Evolutionary conservation across 2,888 invertebrate species (phyloP).

Genomic region (Pharmacophagus antenor): DNA sequence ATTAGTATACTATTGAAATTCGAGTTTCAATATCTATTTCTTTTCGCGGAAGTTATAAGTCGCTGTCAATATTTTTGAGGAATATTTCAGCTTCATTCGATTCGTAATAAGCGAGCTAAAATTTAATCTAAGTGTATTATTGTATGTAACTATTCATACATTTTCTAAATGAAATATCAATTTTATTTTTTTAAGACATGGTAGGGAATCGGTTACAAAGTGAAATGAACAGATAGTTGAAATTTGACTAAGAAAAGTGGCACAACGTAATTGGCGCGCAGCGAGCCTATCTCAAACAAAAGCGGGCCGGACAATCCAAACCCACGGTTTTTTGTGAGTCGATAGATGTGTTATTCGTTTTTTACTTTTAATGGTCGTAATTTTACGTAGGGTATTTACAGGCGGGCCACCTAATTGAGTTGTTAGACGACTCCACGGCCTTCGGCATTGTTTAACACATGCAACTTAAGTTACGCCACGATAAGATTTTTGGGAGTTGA

Average conservation of each 20-base stretch:
- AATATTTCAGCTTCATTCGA: no score
- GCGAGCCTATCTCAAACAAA: slow-evolving; percentile 73
- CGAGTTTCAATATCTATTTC: no score
- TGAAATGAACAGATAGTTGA: slow-evolving; percentile 30
- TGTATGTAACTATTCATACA: no score
- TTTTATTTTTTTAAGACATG: not conserved
- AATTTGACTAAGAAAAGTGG: slow-evolving; percentile 30
- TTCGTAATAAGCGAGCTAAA: no score
- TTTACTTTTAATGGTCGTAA: slow-evolving; percentile 80
- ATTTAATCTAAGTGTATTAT: no score
- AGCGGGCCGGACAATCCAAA: slow-evolving; percentile 72
- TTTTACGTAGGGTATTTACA: slow-evolving; percentile 79
- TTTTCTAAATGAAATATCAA: not conserved
- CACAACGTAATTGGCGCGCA: slow-evolving; percentile 43
- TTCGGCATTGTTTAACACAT: slow-evolving; percentile 71
- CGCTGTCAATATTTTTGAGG: no score
- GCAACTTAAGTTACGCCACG: slow-evolving; percentile 60
- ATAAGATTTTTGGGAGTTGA: slow-evolving; percentile 61
- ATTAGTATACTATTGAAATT: not conserved
- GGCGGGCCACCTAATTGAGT: slow-evolving; percentile 79
- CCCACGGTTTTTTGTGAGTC: slow-evolving; percentile 71
- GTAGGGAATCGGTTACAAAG: no score
- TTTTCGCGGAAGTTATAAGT: no score
- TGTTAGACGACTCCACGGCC: slow-evolving; percentile 70
- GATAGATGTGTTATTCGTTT: slow-evolving; percentile 80